phyloP scores from a whole-genome alignment of 2,797 vertebrate genomes.

The Aplochiton taeniatus region DNA sequence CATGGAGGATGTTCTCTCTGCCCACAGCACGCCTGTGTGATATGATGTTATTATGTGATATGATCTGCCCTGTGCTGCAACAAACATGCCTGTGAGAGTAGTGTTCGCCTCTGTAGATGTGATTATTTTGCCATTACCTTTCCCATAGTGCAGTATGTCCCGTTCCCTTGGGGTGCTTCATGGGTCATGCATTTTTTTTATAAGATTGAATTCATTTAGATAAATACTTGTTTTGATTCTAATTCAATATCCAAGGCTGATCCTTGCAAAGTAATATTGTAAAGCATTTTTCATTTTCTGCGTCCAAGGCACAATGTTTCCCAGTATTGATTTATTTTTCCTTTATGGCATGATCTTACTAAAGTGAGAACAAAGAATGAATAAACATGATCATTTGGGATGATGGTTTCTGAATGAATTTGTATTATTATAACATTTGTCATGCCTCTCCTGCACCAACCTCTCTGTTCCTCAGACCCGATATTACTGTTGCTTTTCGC shows the following conservation, averaged over 20 bases:
- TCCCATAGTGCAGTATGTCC: conserved; percentile 3
- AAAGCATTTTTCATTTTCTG: neutral
- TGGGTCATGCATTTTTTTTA: neutral
- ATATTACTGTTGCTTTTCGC: conserved; percentile 25
- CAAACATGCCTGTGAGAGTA: conserved; percentile 9
- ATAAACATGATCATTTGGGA: conserved; percentile 16
- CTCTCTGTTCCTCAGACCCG: neutral
- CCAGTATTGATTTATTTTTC: neutral
- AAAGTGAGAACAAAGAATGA: conserved; percentile 24
- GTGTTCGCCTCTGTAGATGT: conserved; percentile 5
- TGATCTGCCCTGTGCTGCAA: conserved; percentile 23
- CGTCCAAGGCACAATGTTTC: neutral
- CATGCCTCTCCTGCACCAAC: conserved; percentile 24
- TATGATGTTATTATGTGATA: conserved; percentile 18
- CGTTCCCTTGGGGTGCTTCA: neutral
- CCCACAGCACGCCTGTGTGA: conserved; percentile 11
- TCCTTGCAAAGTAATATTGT: neutral
- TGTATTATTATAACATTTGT: neutral
- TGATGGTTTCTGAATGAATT: conserved; percentile 28
- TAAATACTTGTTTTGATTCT: neutral
- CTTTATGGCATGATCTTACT: conserved; percentile 14
- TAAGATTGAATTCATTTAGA: neutral
- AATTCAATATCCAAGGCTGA: neutral
- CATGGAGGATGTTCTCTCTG: conserved; percentile 27
- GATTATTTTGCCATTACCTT: conserved; percentile 1